These are phyloP conservation scores for Cosmopolites sordidus DNA, from an alignment of 2,888 invertebrate species.

Conservation along the genomic window DNA sequence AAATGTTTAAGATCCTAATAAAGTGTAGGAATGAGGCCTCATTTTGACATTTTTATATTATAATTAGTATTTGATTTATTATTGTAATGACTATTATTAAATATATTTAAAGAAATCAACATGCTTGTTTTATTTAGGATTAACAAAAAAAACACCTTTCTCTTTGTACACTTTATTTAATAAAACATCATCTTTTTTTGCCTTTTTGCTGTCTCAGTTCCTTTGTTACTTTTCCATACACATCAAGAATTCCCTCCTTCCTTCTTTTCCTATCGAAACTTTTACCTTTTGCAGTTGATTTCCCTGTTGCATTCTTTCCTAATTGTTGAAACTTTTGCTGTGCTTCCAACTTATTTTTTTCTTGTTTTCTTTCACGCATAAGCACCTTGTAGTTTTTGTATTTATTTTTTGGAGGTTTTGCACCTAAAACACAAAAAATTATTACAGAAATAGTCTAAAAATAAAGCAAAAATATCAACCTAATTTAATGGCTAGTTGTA, in stretches of 20 bases:
- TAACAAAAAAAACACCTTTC: too few species aligned
- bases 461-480: slow-evolving; percentile 49
- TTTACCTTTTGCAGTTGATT: slow-evolving; percentile 54
- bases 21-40: slow-evolving; percentile 2
- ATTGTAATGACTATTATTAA: too few species aligned
- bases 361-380: slow-evolving; percentile 56
- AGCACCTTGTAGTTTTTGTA: slow-evolving; percentile 72
- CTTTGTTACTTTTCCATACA: slow-evolving; percentile 42
- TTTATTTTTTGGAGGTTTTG: slow-evolving; percentile 69
- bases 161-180: too few species aligned
- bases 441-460: background rate
- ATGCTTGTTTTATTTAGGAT: too few species aligned
- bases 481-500: slow-evolving; percentile 71
- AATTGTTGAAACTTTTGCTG: slow-evolving; percentile 52
- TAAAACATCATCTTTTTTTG: background rate
- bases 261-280: slow-evolving; percentile 48
- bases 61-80: background rate
- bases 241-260: slow-evolving; percentile 44
- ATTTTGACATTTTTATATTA: background rate
- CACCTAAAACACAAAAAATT: slow-evolving; percentile 54
- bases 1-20: background rate
- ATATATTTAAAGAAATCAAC: too few species aligned
- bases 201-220: background rate
- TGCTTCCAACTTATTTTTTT: slow-evolving; percentile 50
- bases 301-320: slow-evolving; percentile 60